Evolutionary conservation across 2,113 vertebrate species (phyloP), one percentile per base, ranked within the genome.

Genomic region (Myotis lucifugus): DNA sequence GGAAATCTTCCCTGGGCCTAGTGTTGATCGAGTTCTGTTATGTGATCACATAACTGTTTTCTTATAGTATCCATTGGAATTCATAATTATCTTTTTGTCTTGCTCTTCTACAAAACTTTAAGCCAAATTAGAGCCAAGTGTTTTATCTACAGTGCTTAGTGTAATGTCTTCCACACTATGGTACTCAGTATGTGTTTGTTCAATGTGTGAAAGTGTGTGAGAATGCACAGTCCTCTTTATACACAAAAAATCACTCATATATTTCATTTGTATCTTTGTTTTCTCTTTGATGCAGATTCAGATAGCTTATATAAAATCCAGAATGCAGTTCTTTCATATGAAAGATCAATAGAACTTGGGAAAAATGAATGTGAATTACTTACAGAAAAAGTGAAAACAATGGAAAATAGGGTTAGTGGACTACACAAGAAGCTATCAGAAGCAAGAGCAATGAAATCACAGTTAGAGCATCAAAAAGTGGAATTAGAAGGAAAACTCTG

Each of bases 281-380:
- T 64, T 97, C 5, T 92, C 76, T 84, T 67, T 85, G 64, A 90
- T 90, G 74, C 95, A 99, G 99, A 99, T 97, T 98, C 98, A 1
- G 97, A 98, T 78, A 99, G 92, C 95, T 97, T 99, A 54, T 97
- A 99, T 96, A 99, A 99, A 98, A 98, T 99, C 42, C 99, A 99
- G 93, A 99, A 99, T 97, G 98, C 99, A 95, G 96, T 99, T 97
- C 98, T 99, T 66, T 98, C 99, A 73, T 99, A 99, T 73, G 98
- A 99, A 96, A 98, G 98, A 84, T 98, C 98, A 95, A 98, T 99
- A 97, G 98, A 99, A 96, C 98, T 98, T 95, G 98, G 98, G 89
- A 98, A 97, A 77, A 98, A 97, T 88, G 98, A 98, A 27, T 98
- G 98, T 91, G 94, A 97, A 2, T 97, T 98, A 81, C 97, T 99